Percentiles rank a stretch among this genome's conserved stretches.
Evolutionary conservation across 2,113 vertebrate species (phyloP).

Genomic region (Melanocharis versteri): DNA sequence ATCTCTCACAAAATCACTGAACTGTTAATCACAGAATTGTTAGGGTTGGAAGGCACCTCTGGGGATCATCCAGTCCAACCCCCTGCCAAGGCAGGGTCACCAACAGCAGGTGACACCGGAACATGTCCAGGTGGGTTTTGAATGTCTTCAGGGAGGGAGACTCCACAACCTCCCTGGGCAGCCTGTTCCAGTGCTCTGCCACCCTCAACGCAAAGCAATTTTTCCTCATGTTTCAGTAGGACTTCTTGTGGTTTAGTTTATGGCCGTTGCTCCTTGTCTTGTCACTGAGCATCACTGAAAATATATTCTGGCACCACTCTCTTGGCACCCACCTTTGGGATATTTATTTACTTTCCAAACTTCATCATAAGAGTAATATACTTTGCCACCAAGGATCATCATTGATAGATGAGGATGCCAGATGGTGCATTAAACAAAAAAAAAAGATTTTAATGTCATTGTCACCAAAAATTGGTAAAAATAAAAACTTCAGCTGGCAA

Average conservation of each 20-base stretch:
- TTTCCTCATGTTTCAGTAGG: neutral
- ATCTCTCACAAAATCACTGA: neutral
- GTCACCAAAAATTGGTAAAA: neutral
- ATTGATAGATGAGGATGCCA: neutral
- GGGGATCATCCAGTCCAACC: neutral
- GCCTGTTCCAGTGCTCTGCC: neutral
- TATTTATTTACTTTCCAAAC: neutral
- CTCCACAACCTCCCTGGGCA: rapidly evolving
- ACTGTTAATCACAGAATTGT: neutral
- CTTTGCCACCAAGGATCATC: neutral
- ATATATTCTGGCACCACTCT: neutral
- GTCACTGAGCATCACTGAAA: neutral
- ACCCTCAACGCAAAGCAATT: neutral
- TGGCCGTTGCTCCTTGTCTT: neutral
- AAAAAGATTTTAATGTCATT: neutral
- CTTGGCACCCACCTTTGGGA: rapidly evolving
- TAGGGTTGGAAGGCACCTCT: neutral
- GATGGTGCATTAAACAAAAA: neutral
- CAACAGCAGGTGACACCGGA: neutral
- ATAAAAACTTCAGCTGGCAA: neutral
- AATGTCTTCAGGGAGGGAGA: neutral
- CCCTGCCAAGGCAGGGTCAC: neutral
- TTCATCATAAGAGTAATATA: neutral
- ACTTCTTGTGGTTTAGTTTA: neutral
- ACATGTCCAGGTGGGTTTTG: neutral